Conservation (phyloP, 2,113 vertebrate species). For the Tonatia bakeri region DNA sequence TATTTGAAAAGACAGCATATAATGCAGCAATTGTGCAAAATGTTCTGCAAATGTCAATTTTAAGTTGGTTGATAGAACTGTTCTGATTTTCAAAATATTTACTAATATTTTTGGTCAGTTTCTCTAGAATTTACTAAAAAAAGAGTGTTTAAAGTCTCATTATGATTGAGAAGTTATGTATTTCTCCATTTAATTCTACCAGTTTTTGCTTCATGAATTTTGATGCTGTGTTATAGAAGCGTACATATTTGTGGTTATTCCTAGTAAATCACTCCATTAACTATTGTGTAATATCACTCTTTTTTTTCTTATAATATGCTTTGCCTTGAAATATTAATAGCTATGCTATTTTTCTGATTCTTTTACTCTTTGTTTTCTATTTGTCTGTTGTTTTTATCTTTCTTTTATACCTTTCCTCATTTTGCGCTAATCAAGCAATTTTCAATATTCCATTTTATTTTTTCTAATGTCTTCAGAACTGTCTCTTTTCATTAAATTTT, state of each 20-base stretch:
- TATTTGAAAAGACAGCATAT: background rate
- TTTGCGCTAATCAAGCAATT: background rate
- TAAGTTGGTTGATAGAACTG: background rate
- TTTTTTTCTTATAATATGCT: background rate
- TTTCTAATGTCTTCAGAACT: background rate
- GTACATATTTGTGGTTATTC: background rate
- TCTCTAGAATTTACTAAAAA: background rate
- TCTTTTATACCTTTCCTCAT: background rate
- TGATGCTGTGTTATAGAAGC: background rate
- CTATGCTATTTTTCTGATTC: background rate
- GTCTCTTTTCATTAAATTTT: background rate
- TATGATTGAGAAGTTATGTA: background rate
- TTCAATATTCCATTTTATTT: background rate
- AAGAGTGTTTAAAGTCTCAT: background rate
- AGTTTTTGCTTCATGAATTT: conserved; percentile 14
- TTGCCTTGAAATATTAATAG: background rate
- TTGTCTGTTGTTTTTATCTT: background rate
- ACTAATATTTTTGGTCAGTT: background rate
- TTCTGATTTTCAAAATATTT: background rate
- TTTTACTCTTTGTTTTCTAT: background rate
- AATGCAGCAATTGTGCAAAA: background rate
- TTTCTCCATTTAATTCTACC: background rate
- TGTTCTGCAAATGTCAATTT: background rate
- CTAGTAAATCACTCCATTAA: background rate
- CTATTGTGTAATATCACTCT: background rate